phyloP scores from a whole-genome alignment of 1,140 invertebrate genomes.

The Andricus grossulariae region DNA sequence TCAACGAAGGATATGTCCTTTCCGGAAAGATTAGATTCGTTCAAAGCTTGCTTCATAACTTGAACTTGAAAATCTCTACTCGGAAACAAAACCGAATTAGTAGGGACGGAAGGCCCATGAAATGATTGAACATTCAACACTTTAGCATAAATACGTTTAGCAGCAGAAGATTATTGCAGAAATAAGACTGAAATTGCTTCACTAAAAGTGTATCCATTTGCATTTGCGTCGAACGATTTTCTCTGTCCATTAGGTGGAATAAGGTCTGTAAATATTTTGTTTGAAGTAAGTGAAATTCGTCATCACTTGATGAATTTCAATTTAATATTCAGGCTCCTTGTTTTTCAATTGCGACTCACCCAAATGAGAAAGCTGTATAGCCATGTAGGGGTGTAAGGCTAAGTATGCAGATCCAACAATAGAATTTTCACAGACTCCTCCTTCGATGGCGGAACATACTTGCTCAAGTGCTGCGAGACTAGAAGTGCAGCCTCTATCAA shows the following conservation, averaged over 20 bases:
- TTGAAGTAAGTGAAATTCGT: background rate
- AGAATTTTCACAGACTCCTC: conserved; percentile 77
- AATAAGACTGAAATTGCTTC: conserved; percentile 80
- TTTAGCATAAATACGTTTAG: conserved; percentile 79
- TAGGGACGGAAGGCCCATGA: conserved; percentile 77
- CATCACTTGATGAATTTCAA: background rate
- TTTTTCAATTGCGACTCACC: conserved; percentile 33
- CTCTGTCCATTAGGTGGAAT: too few species aligned
- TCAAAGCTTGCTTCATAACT: conserved; percentile 42
- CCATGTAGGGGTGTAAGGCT: conserved; percentile 48
- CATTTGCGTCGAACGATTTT: too few species aligned
- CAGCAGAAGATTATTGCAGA: conserved; percentile 77
- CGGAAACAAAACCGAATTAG: conserved; percentile 76
- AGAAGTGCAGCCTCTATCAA: too few species aligned
- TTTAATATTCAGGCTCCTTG: background rate
- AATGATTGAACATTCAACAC: conserved; percentile 78
- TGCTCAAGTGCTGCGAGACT: too few species aligned
- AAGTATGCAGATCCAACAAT: conserved; percentile 69
- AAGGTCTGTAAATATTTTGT: conserved; percentile 36
- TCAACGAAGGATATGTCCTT: conserved; percentile 60
- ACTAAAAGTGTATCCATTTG: too few species aligned
- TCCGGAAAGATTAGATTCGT: conserved; percentile 42
- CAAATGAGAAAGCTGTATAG: too few species aligned
- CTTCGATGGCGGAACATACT: too few species aligned
- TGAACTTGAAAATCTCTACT: conserved; percentile 34